phyloP scores from a whole-genome alignment of 2,888 invertebrate genomes.

The Cantharis flavilabris region DNA sequence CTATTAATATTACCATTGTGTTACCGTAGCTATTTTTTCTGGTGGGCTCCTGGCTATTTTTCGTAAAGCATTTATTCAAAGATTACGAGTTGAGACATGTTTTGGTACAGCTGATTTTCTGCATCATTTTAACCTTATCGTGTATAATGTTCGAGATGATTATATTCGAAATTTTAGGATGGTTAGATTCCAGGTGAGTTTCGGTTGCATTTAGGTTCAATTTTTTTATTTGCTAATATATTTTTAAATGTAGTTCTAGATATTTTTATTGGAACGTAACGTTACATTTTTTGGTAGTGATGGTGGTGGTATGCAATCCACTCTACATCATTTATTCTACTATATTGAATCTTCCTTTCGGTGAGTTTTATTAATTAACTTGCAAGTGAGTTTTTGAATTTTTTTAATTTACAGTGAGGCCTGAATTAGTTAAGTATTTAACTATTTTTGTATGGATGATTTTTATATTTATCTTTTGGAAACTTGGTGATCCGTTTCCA shows the following conservation, averaged over 20 bases:
- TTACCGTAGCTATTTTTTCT: slow-evolving; percentile 85
- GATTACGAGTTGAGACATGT: slow-evolving; percentile 97
- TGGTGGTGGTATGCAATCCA: slow-evolving; percentile 95
- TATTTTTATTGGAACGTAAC: slow-evolving; percentile 95
- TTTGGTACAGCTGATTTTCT: slow-evolving; percentile 93
- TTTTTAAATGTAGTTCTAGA: slow-evolving; percentile 73
- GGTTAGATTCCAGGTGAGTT: slow-evolving; percentile 84
- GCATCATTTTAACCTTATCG: slow-evolving; percentile 92
- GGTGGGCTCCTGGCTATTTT: slow-evolving; percentile 97
- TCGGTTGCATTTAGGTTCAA: slow-evolving; percentile 20
- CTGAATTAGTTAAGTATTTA: slow-evolving; percentile 76
- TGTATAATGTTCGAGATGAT: slow-evolving; percentile 99
- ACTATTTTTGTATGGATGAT: slow-evolving; percentile 86
- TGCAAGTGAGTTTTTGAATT: slow-evolving; percentile 11
- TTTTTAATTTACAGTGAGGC: slow-evolving; percentile 65
- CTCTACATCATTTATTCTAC: slow-evolving; percentile 96
- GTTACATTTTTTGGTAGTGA: slow-evolving; percentile 86
- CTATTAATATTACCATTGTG: background rate
- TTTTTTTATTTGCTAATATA: background rate
- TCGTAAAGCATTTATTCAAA: slow-evolving; percentile 93
- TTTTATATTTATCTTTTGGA: slow-evolving; percentile 97
- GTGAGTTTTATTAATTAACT: slow-evolving; percentile 58
- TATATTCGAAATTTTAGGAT: slow-evolving; percentile 97
- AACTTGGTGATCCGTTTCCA: slow-evolving; percentile 98
- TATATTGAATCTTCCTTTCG: slow-evolving; percentile 84